Conservation (phyloP, 2,797 vertebrate genomes). For the Microtus californicus region DNA sequence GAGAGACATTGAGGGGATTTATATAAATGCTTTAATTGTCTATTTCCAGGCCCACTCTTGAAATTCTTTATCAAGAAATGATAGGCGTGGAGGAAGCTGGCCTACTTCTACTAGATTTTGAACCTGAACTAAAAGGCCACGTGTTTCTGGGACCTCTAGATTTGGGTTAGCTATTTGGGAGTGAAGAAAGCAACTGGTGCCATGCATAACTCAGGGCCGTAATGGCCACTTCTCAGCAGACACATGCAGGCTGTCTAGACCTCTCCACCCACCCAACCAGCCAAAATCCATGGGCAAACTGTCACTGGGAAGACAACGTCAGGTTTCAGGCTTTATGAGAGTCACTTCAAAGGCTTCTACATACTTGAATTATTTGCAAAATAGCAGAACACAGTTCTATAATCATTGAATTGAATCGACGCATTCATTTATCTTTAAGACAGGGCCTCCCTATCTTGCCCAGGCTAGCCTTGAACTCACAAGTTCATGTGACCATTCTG, state of each 20-base stretch:
- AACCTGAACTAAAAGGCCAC: neutral
- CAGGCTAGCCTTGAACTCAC: neutral
- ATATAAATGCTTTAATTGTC: neutral
- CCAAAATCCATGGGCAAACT: neutral
- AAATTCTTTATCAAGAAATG: constrained; percentile 8
- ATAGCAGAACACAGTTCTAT: neutral
- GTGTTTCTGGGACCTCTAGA: neutral
- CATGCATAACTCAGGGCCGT: neutral
- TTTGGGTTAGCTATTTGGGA: constrained; percentile 26
- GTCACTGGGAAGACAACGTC: constrained; percentile 18
- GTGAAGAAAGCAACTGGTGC: neutral
- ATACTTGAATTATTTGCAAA: neutral
- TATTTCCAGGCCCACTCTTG: neutral
- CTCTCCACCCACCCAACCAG: neutral
- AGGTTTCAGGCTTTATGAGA: neutral
- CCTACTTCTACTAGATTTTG: neutral
- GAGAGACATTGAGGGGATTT: constrained; percentile 22
- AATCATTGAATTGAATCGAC: neutral
- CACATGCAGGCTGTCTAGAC: neutral
- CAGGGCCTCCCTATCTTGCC: neutral
- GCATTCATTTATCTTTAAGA: neutral
- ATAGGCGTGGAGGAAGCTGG: neutral
- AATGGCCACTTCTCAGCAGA: neutral
- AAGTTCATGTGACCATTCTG: neutral
- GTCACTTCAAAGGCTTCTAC: neutral